phyloP scores from a whole-genome alignment of 1,140 invertebrate genomes.

The Acromyrmex echinatior region DNA sequence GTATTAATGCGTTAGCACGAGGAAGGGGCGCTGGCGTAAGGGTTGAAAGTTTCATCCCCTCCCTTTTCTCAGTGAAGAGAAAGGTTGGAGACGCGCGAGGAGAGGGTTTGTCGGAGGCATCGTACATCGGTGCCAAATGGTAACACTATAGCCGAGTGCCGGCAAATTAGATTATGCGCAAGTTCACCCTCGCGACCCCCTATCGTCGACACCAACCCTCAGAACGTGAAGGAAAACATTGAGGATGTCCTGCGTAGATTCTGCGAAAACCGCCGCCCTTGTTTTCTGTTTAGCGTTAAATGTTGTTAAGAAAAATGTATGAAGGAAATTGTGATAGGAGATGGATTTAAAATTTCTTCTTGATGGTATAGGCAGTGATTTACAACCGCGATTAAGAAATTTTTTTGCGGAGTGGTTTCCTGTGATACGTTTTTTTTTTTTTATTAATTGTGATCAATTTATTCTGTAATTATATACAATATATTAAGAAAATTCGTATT shows the following conservation, averaged over 20 bases:
- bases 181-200: constrained; percentile 73
- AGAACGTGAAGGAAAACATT: constrained; percentile 70
- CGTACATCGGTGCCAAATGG: constrained; percentile 76
- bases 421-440: not conserved
- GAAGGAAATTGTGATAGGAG: not conserved
- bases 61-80: not conserved
- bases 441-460: not conserved
- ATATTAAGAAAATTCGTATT: not conserved
- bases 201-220: constrained; percentile 64
- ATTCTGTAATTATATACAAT: not conserved
- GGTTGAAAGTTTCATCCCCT: constrained; percentile 22
- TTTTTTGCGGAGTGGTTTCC: not conserved
- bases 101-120: constrained; percentile 66
- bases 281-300: constrained; percentile 58
- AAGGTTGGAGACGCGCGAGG: constrained; percentile 11
- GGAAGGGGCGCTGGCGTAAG: constrained; percentile 17
- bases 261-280: constrained; percentile 12
- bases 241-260: constrained; percentile 33
- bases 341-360: not conserved
- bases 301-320: not conserved
- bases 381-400: not conserved
- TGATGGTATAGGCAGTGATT: not conserved
- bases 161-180: constrained; percentile 82
- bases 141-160: constrained; percentile 75
- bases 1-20: constrained; percentile 72